Evolutionary conservation across 2,113 vertebrate genomes (phyloP), one percentile per base, ranked within the genome.

Genomic region (Notothenia rossii): DNA sequence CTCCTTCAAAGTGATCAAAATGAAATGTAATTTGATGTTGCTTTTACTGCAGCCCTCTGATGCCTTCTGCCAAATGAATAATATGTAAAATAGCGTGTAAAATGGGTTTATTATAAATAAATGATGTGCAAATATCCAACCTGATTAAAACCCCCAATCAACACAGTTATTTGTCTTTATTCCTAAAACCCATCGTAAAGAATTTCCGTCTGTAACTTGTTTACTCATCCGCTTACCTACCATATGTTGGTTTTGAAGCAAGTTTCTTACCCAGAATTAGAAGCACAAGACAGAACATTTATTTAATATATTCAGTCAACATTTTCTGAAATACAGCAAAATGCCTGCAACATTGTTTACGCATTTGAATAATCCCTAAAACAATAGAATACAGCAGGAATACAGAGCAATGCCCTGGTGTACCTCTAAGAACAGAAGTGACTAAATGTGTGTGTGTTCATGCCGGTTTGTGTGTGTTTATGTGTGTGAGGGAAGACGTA

Each of bases 261-360:
- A 60, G 22, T 79, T 83, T 60, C n/a, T 79, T 25, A 69, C 72
- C 58, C 51, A 82, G 78, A 82, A 87, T 81, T 68, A 81, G 66
- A 82, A 63, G 53, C 67, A 74, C 61, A 53, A 58, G 17, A 81
- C 33, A 3, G 66, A 85, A 77, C 77, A 85, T 69, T 84, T 25
- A 72, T 87, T 86, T 73, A 77, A 82, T 85, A 61, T 75, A 86
- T 88, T 83, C 61, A 78, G 58, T 67, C 25, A 5, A 22, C 48
- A 62, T 74, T 86, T 82, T 79, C 17, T 80, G 43, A 85, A 88
- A 75, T 77, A 55, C 56, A 74, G 51, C 60, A 50, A 80, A 87
- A 60, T 40, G 66, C 83, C 84, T 80, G 81, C 54, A 82, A 83
- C 88, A 55, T 79, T 83, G 68, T 87, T 88, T 77, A 63, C 75